Evolutionary conservation across 1,140 invertebrate species (phyloP).

Genomic region (Temnothorax longispinosus): DNA sequence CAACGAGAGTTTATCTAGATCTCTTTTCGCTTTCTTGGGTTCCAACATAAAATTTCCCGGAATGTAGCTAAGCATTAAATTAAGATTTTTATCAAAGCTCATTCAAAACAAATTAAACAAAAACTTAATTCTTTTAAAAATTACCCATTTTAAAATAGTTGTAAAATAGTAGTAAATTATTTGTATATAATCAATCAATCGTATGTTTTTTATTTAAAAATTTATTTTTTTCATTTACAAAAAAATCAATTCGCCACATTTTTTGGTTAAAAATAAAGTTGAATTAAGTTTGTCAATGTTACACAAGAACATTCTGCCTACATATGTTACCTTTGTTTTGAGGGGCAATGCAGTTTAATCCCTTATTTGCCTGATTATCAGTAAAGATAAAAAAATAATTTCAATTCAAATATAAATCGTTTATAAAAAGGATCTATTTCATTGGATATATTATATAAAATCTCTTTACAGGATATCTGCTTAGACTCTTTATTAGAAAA

Average conservation of each 20-base stretch:
- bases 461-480: not conserved
- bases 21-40: not conserved
- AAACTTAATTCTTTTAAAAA: not conserved
- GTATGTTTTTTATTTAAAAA: not conserved
- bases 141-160: not conserved
- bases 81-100: not conserved
- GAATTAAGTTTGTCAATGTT: constrained; percentile 25
- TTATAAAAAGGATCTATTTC: not conserved
- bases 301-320: not conserved
- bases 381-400: not conserved
- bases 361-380: not conserved
- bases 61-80: not conserved
- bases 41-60: not conserved
- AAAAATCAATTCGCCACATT: not conserved
- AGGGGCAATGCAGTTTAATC: constrained; percentile 5
- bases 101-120: not conserved
- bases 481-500: not conserved
- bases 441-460: not conserved
- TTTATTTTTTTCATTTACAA: not conserved
- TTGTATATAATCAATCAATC: not conserved
- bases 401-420: not conserved
- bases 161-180: not conserved
- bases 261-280: not conserved
- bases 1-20: not conserved
- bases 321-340: not conserved